Conservation (phyloP, 2,888 invertebrate species). For the Parasteatoda lunata region DNA sequence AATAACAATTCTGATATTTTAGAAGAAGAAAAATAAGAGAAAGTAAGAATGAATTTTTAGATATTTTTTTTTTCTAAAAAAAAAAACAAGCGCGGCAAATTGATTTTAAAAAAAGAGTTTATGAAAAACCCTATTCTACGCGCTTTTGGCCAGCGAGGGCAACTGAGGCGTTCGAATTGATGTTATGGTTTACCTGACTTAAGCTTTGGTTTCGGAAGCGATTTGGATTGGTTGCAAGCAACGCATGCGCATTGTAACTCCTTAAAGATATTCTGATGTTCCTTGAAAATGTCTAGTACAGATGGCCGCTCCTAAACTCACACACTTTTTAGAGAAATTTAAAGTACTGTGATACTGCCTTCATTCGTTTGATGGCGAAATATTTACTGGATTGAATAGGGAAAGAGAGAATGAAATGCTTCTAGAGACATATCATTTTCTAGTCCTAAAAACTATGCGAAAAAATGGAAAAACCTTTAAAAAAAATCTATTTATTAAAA, state of each 20-base stretch:
- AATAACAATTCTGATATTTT: no score
- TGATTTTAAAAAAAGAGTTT: slow-evolving; percentile 57
- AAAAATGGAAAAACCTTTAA: no score
- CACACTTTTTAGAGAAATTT: not conserved
- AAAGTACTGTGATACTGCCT: not conserved
- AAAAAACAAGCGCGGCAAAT: slow-evolving; percentile 38
- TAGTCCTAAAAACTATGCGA: no score
- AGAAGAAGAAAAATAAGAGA: no score
- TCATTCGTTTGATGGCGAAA: no score
- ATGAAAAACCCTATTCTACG: slow-evolving; percentile 57
- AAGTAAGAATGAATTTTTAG: no score
- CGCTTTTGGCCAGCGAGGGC: slow-evolving; percentile 44
- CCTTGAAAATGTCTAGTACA: not conserved
- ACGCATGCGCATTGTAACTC: slow-evolving; percentile 32
- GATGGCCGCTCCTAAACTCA: not conserved
- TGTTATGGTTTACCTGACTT: slow-evolving; percentile 40
- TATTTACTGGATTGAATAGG: no score
- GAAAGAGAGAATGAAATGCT: no score
- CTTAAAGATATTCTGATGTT: slow-evolving; percentile 30
- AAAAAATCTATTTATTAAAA: no score
- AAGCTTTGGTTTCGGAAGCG: slow-evolving; percentile 48
- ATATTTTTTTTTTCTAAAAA: not conserved
- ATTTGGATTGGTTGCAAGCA: slow-evolving; percentile 14
- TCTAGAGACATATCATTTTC: no score
- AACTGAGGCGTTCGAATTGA: slow-evolving; percentile 32